These are phyloP conservation scores for Vidua macroura DNA, from an alignment of 2,113 vertebrate species.

Conservation along the genomic window DNA sequence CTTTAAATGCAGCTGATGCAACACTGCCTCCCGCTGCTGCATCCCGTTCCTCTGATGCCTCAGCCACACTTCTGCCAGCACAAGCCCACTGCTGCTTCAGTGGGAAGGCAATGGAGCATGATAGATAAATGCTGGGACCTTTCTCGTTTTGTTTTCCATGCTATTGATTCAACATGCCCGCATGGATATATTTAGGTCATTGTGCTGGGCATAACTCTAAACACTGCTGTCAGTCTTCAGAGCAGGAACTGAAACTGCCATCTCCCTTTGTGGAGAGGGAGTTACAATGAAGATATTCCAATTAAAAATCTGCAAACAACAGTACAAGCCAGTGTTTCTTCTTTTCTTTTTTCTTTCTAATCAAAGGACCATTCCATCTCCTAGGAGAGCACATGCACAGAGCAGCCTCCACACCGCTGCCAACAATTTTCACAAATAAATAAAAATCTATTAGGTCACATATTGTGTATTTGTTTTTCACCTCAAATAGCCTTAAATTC, in stretches of 20 bases:
- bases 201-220: not conserved
- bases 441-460: not conserved
- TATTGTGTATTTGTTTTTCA: not conserved
- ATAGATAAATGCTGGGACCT: not conserved
- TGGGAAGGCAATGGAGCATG: not conserved
- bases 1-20: not conserved
- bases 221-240: not conserved
- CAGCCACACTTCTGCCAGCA: not conserved
- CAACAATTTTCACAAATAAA: not conserved
- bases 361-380: not conserved
- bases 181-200: not conserved
- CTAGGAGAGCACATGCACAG: not conserved
- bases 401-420: not conserved
- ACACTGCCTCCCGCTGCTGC: not conserved
- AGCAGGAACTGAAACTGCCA: not conserved
- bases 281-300: not conserved
- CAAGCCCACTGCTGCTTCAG: not conserved
- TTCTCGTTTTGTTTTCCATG: not conserved
- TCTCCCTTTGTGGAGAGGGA: not conserved
- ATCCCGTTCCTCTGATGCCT: rapidly evolving
- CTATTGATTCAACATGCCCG: not conserved
- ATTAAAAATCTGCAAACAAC: not conserved
- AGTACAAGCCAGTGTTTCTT: not conserved
- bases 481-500: not conserved
- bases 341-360: not conserved